Evolutionary conservation across 2,113 vertebrate genomes (phyloP).

Genomic region (Cyanoramphus novaezelandiae): DNA sequence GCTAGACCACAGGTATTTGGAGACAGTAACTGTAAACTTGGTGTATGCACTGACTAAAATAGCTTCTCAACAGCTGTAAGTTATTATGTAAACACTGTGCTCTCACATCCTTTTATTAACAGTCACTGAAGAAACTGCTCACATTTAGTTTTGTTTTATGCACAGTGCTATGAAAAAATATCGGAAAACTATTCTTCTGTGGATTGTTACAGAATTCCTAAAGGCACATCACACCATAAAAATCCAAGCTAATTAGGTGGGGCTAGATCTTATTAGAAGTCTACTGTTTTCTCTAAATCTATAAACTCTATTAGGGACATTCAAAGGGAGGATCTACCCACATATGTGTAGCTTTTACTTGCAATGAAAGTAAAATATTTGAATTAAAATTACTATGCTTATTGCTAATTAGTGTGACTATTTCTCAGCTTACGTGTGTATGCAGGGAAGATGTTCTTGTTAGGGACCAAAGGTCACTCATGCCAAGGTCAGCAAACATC

Average conservation of each 20-base stretch:
- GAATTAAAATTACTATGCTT: neutral
- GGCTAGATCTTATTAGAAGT: neutral
- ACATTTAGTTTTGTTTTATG: conserved; percentile 48
- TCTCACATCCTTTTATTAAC: conserved; percentile 37
- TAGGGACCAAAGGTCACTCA: neutral
- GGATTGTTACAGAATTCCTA: neutral
- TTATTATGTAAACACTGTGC: conserved; percentile 32
- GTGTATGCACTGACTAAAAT: conserved; percentile 24
- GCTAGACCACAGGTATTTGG: conserved; percentile 42
- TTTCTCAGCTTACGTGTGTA: neutral
- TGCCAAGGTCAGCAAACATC: neutral
- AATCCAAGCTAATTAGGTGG: neutral
- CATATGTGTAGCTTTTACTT: neutral
- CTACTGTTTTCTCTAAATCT: neutral
- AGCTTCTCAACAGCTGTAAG: conserved; percentile 31
- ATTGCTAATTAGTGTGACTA: neutral
- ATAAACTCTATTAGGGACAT: neutral
- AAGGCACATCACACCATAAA: neutral
- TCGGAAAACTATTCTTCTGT: neutral
- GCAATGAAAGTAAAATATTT: neutral
- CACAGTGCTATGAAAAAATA: conserved; percentile 10
- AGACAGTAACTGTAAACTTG: conserved; percentile 18
- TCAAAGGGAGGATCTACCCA: neutral
- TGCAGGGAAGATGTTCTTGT: neutral
- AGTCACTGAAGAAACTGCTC: conserved; percentile 6